Evolutionary conservation across 1,140 invertebrate genomes (phyloP).

Genomic region (Lepidurus packardi): DNA sequence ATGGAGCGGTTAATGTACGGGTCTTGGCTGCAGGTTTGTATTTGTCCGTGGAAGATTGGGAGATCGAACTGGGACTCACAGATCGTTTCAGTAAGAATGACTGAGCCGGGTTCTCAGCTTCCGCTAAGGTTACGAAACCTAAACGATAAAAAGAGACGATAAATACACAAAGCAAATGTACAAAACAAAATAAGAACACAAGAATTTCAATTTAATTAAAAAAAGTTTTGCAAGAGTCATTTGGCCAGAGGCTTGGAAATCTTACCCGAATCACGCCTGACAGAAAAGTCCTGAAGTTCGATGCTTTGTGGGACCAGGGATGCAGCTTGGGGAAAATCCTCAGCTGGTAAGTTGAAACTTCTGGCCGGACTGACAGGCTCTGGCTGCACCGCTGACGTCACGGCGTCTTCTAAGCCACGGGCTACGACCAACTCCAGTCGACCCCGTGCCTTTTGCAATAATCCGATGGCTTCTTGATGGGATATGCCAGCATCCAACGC

Average conservation of each 20-base stretch:
- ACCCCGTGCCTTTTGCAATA: conserved; percentile 70
- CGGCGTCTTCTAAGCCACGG: conserved; percentile 44
- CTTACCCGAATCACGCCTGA: neutral
- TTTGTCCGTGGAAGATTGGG: conserved; percentile 35
- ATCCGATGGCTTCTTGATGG: conserved; percentile 76
- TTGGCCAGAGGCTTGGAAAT: too few species aligned
- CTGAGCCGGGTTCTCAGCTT: neutral
- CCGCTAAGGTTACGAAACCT: conserved; percentile 35
- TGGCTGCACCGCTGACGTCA: conserved; percentile 8
- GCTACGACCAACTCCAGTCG: conserved; percentile 68
- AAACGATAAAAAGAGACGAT: too few species aligned
- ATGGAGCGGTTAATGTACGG: conserved; percentile 40
- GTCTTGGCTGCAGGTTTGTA: conserved; percentile 38
- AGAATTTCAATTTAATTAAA: too few species aligned
- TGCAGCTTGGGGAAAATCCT: conserved; percentile 28
- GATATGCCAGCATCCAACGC: conserved; percentile 75
- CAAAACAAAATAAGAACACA: too few species aligned
- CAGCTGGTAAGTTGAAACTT: conserved; percentile 29
- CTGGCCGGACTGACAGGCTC: conserved; percentile 19
- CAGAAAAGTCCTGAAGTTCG: neutral
- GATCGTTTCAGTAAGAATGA: neutral
- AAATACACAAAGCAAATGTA: too few species aligned
- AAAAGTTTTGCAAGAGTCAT: too few species aligned
- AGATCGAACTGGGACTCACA: conserved; percentile 29
- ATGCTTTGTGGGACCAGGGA: conserved; percentile 33